These are phyloP conservation scores for Leptopilina clavipes DNA, from an alignment of 1,140 invertebrate species.

Conservation along the genomic window DNA sequence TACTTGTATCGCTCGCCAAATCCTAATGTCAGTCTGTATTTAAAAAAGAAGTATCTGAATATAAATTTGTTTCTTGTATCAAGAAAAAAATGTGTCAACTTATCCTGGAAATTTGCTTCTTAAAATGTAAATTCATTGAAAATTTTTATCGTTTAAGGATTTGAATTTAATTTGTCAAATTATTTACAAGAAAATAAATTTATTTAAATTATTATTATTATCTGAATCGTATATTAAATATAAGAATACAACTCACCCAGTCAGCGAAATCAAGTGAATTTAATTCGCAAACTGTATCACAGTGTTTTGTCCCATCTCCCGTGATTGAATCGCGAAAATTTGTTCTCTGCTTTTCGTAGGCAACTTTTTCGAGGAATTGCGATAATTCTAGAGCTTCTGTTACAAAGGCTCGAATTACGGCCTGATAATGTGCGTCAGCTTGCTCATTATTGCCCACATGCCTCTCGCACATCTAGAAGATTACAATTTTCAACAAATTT, in stretches of 20 bases:
- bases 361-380: constrained; percentile 90
- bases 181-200: background rate
- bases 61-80: background rate
- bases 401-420: constrained; percentile 92
- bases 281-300: constrained; percentile 79
- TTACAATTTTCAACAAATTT: background rate
- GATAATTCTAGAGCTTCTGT: constrained; percentile 92
- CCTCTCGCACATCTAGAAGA: constrained; percentile 79
- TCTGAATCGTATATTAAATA: too few relatives aligned
- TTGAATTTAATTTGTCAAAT: background rate
- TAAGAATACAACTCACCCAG: constrained; percentile 81
- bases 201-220: background rate
- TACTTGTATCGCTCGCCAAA: constrained; percentile 86
- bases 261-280: constrained; percentile 88
- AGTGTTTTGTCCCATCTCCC: constrained; percentile 56
- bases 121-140: constrained; percentile 21
- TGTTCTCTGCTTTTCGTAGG: constrained; percentile 66
- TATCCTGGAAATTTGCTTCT: constrained; percentile 2
- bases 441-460: constrained; percentile 77
- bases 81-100: background rate
- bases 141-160: too few relatives aligned
- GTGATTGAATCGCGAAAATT: constrained; percentile 50
- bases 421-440: constrained; percentile 90
- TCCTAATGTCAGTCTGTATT: constrained; percentile 81
- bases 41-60: constrained; percentile 46